phyloP scores from a whole-genome alignment of 1,140 invertebrate genomes.

The Augochlora pura region DNA sequence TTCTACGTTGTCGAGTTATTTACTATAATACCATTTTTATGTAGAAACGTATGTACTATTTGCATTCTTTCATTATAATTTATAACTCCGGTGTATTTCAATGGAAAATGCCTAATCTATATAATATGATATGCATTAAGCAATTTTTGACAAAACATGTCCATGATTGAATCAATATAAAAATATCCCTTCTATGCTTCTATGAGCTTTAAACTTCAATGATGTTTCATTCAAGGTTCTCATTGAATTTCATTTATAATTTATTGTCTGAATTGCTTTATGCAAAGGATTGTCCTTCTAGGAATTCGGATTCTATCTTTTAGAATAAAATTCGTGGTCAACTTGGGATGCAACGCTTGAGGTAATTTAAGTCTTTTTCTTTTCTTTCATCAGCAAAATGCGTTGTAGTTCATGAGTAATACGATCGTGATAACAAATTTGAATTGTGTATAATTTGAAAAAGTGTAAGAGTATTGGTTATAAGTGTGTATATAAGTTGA shows the following conservation, averaged over 20 bases:
- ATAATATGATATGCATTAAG: conserved; percentile 54
- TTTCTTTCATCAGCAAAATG: conserved; percentile 10
- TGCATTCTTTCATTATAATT: conserved; percentile 17
- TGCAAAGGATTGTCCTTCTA: conserved; percentile 72
- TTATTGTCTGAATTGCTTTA: conserved; percentile 79
- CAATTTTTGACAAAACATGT: conserved; percentile 58
- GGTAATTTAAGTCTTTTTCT: conserved; percentile 39
- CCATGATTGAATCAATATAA: conserved; percentile 72
- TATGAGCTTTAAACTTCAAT: conserved; percentile 61
- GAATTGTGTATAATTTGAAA: conserved; percentile 34
- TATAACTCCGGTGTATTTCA: conserved; percentile 36
- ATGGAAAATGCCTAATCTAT: conserved; percentile 47
- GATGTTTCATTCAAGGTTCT: conserved; percentile 57
- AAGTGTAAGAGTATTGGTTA: conserved; percentile 41
- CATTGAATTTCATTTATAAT: conserved; percentile 64
- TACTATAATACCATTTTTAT: conserved; percentile 26
- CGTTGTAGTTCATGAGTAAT: conserved; percentile 14
- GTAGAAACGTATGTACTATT: conserved; percentile 31
- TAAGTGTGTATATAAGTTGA: conserved; percentile 40
- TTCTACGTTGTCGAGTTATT: conserved; percentile 4
- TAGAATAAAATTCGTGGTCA: conserved; percentile 60
- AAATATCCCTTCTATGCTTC: conserved; percentile 76
- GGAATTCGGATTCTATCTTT: conserved; percentile 60
- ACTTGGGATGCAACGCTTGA: conserved; percentile 52
- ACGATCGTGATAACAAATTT: conserved; percentile 22